Conservation (phyloP, 2,797 vertebrate genomes). For the Notolepis coatsorum region DNA sequence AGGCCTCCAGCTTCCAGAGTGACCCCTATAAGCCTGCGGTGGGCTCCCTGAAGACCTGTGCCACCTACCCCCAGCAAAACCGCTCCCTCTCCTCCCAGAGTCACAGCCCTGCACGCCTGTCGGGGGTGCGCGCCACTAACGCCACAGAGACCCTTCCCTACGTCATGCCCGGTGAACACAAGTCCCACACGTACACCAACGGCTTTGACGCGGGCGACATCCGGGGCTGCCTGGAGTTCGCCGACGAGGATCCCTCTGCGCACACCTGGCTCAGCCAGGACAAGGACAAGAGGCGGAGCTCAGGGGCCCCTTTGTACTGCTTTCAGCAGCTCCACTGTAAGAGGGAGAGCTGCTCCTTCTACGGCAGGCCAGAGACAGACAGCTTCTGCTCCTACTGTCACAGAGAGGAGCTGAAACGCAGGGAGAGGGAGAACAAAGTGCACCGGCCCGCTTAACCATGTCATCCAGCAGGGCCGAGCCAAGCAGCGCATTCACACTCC, state of each 20-base stretch:
- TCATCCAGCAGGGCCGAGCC: conserved; percentile 39
- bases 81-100: conserved; percentile 96
- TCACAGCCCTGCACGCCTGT: conserved; percentile 93
- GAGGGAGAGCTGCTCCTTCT: conserved; percentile 98
- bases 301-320: conserved; percentile 88
- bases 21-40: conserved; percentile 90
- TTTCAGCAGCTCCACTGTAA: conserved; percentile 96
- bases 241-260: conserved; percentile 89
- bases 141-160: conserved; percentile 89
- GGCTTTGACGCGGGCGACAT: conserved; percentile 89
- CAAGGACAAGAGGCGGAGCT: conserved; percentile 87
- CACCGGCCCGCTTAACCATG: conserved; percentile 89
- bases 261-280: conserved; percentile 90
- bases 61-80: conserved; percentile 98
- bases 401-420: conserved; percentile 95
- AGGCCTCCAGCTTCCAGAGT: conserved; percentile 91
- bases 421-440: conserved; percentile 91
- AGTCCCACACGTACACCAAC: conserved; percentile 96
- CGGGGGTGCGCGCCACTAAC: conserved; percentile 90
- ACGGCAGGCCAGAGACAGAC: conserved; percentile 95
- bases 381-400: conserved; percentile 99
- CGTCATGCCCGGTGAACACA: conserved; percentile 90
- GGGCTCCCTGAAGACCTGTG: conserved; percentile 93
- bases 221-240: conserved; percentile 93
- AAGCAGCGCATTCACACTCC: conserved; percentile 75